Base-by-base conservation (phyloP, 2,113 vertebrate species). In the Onychostruthus taczanowskii region DNA sequence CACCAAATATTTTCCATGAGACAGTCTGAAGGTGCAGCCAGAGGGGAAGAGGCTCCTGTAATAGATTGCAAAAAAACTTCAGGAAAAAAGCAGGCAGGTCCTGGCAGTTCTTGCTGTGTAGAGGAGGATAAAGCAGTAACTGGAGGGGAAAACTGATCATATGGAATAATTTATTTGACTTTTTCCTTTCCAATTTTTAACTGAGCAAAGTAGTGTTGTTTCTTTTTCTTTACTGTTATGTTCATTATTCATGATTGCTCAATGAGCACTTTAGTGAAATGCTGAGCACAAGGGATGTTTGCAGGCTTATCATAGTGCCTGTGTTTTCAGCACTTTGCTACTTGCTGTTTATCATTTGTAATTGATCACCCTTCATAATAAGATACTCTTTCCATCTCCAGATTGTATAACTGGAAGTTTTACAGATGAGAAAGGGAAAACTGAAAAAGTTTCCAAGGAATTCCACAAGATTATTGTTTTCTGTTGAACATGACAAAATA, bases 131-230 rank as follows among this genome's bases (percentile, higher is more conserved):
- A 90, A 94, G 41, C 53, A 89, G 33, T 79, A 90, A 92, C 92
- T 95, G 69, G 58, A 95, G 41, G 86, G 66, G 80, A 84, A 94
- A 92, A 61, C 37, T 76, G 83, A 89, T 96, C 92, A 87, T 92
- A 96, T 90, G 88, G 94, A 96, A 95, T 96, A 94, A 96, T 96
- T 96, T 94, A 95, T 91, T 89, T 94, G 73, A 64, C 28, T 68
- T 92, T 90, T 89, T 90, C 56, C 80, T 79, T 93, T 87, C 76
- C 89, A 89, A 35, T 84, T 93, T 92, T 93, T 89, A 93, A 94
- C 90, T 58, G 44, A 96, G 86, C 15, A 53, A 68, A 94, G 44
- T 87, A 86, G 37, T 76, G 26, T 2, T 56, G 4, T 1, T 43
- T 18, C 22, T 16, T 27, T 44, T 16, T 59, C 31, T 84, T 77